Evolutionary conservation across 2,888 invertebrate genomes (phyloP).

Genomic region (Perizoma flavofasciatum): DNA sequence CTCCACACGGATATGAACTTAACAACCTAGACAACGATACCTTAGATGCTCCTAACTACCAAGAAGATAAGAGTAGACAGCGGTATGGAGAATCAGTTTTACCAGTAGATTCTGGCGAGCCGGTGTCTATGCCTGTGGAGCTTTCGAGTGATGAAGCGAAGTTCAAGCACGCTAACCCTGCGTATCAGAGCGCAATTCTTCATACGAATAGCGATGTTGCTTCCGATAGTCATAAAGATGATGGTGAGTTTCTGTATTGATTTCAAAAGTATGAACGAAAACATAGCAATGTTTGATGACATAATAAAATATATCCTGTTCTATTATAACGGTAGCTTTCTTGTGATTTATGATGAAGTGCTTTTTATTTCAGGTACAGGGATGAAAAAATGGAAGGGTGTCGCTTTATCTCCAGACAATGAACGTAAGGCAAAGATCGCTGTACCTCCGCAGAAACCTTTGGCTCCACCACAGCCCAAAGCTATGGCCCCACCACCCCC

Average conservation of each 20-base stretch:
- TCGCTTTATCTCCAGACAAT: slow-evolving; percentile 87
- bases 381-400: slow-evolving; percentile 91
- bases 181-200: slow-evolving; percentile 90
- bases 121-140: slow-evolving; percentile 74
- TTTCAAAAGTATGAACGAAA: not conserved
- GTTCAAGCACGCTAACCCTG: slow-evolving; percentile 89
- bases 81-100: slow-evolving; percentile 66
- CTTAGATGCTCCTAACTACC: slow-evolving; percentile 85
- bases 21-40: slow-evolving; percentile 87
- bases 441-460: slow-evolving; percentile 44
- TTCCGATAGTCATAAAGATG: slow-evolving; percentile 71
- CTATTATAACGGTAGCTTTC: too few species aligned
- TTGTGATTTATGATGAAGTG: too few species aligned
- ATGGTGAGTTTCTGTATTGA: slow-evolving; percentile 53
- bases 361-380: slow-evolving; percentile 74
- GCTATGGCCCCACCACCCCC: slow-evolving; percentile 39
- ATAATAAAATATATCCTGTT: not conserved
- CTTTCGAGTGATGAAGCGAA: slow-evolving; percentile 73
- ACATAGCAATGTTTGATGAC: too few species aligned
- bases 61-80: slow-evolving; percentile 71
- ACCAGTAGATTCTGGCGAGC: slow-evolving; percentile 72
- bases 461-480: slow-evolving; percentile 42
- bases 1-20: slow-evolving; percentile 86
- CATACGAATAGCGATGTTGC: slow-evolving; percentile 72
- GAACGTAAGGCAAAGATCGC: slow-evolving; percentile 70